phyloP scores from a whole-genome alignment of 1,140 invertebrate species.

The Drosophila nasuta region DNA sequence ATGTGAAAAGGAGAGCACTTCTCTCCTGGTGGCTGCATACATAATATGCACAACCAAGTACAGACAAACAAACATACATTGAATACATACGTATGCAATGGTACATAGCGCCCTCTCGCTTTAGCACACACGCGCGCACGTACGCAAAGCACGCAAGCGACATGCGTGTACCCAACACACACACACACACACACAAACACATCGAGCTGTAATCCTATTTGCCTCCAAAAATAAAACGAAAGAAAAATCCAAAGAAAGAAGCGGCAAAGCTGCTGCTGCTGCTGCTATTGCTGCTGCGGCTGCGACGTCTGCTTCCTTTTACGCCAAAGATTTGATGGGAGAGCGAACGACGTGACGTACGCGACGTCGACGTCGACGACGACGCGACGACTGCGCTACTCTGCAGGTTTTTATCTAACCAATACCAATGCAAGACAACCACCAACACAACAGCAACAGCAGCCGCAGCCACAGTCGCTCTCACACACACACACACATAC shows the following conservation, averaged over 20 bases:
- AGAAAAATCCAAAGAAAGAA: constrained; percentile 74
- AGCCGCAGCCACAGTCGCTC: constrained; percentile 35
- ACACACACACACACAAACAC: constrained; percentile 11
- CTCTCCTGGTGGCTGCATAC: constrained; percentile 43
- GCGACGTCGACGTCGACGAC: constrained; percentile 29
- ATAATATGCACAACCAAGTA: constrained; percentile 8
- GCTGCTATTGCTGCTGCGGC: constrained; percentile 39
- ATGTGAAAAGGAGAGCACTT: constrained; percentile 22
- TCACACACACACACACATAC: constrained; percentile 26
- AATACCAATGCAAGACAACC: constrained; percentile 59
- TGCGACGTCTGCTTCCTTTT: constrained; percentile 45
- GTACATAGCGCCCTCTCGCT: constrained; percentile 36
- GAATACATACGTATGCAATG: neutral
- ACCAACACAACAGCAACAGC: constrained; percentile 34
- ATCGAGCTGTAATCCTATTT: constrained; percentile 71
- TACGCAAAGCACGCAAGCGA: constrained; percentile 43
- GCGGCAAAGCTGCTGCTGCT: constrained; percentile 51
- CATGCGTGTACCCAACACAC: constrained; percentile 35
- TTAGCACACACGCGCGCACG: constrained; percentile 19
- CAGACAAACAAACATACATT: neutral
- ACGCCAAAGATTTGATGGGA: constrained; percentile 39
- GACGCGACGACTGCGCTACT: constrained; percentile 39
- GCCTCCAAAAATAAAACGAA: constrained; percentile 68
- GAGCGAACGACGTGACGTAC: constrained; percentile 1
- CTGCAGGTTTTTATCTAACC: constrained; percentile 79